Percentiles rank a stretch among this genome's conserved stretches.
Conservation (phyloP, 2,113 vertebrate genomes). For the Rallus limicola region DNA sequence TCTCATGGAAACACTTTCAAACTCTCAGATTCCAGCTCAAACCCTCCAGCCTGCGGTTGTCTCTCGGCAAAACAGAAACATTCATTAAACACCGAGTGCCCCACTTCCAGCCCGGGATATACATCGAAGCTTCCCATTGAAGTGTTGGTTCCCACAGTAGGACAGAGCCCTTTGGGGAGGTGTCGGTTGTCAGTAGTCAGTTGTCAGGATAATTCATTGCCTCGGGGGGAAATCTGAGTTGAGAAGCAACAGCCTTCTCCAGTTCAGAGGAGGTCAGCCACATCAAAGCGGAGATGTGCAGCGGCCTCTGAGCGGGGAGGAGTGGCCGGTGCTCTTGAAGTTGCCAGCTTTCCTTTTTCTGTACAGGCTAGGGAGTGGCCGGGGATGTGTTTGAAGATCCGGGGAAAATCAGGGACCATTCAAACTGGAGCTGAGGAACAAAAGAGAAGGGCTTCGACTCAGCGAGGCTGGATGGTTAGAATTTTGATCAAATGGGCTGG, state of each 20-base stretch:
- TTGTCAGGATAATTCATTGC: slow-evolving; percentile 54
- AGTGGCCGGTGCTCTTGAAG: slow-evolving; percentile 16
- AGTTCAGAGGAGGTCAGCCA: slow-evolving; percentile 43
- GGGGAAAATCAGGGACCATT: slow-evolving; percentile 21
- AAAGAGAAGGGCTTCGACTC: background rate
- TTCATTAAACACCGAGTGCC: background rate
- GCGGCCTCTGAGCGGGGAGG: background rate
- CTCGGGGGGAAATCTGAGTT: background rate
- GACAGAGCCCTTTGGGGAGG: background rate
- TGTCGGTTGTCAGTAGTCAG: slow-evolving; percentile 31
- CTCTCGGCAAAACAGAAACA: background rate
- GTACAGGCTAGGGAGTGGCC: background rate
- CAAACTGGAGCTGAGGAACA: background rate
- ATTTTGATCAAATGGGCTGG: background rate
- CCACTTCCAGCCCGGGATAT: background rate
- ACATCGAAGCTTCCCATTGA: background rate
- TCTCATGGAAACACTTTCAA: background rate
- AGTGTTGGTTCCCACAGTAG: slow-evolving; percentile 27
- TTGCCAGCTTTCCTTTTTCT: background rate
- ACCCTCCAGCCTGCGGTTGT: background rate
- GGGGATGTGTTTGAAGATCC: slow-evolving; percentile 18
- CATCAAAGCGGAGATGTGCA: slow-evolving; percentile 46
- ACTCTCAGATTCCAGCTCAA: background rate
- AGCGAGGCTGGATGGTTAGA: background rate
- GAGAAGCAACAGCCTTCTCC: slow-evolving; percentile 6